phyloP scores from a whole-genome alignment of 2,888 invertebrate species.

The Hipparchia sbordonii region DNA sequence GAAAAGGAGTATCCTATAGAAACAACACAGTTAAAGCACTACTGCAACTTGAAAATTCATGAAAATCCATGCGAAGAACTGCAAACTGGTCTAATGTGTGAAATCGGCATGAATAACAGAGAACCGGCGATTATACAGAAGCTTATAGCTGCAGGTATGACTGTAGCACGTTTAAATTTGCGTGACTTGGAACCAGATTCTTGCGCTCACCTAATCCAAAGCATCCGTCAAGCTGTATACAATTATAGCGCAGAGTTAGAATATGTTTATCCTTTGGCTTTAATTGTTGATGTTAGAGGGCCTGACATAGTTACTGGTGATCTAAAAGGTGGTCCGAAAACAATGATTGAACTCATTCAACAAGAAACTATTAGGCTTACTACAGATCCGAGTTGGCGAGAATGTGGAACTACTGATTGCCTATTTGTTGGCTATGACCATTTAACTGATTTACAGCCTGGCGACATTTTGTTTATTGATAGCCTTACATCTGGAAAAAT shows the following conservation, averaged over 20 bases:
- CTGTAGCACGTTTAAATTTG: constrained; percentile 72
- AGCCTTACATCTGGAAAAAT: constrained; percentile 65
- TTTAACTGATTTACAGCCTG: constrained; percentile 74
- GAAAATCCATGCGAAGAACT: constrained; percentile 69
- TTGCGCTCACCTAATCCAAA: constrained; percentile 71
- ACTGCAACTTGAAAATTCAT: constrained; percentile 63
- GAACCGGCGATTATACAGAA: constrained; percentile 70
- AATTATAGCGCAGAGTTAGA: constrained; percentile 75
- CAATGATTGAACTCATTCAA: constrained; percentile 62
- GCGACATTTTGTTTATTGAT: constrained; percentile 77
- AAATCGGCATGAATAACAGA: constrained; percentile 64
- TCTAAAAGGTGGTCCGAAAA: constrained; percentile 64
- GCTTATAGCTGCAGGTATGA: constrained; percentile 75
- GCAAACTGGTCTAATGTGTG: constrained; percentile 75
- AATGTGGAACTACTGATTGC: constrained; percentile 79
- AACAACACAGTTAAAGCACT: constrained; percentile 64
- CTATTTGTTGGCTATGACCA: constrained; percentile 81
- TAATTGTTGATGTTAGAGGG: constrained; percentile 68
- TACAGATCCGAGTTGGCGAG: constrained; percentile 77
- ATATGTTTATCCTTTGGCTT: constrained; percentile 76
- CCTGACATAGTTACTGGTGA: constrained; percentile 74
- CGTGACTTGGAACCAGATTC: constrained; percentile 70
- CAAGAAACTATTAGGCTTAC: constrained; percentile 73
- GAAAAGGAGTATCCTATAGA: constrained; percentile 47
- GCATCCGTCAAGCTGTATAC: constrained; percentile 73